Conservation (phyloP, 2,113 vertebrate species). For the Siniperca chuatsi region DNA sequence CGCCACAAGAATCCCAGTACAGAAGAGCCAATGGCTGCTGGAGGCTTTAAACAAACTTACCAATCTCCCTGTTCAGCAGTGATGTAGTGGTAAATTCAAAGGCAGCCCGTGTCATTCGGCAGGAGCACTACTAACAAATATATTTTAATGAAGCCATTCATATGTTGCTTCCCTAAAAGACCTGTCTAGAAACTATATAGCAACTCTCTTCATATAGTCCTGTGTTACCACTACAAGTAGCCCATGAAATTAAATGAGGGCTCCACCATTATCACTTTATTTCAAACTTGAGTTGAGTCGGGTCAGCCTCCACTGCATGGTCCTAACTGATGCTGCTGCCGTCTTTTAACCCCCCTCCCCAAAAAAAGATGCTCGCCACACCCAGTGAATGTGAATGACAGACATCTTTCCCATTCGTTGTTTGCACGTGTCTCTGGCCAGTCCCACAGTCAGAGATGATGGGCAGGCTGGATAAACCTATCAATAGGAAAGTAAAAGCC, state of each 20-base stretch:
- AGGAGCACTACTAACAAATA: neutral
- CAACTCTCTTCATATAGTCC: neutral
- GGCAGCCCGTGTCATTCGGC: neutral
- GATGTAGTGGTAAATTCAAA: neutral
- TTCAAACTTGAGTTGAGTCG: neutral
- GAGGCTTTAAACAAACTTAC: neutral
- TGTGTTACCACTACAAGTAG: neutral
- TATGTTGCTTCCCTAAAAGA: neutral
- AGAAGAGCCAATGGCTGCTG: neutral
- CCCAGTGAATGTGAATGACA: constrained; percentile 48
- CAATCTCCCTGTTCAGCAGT: neutral
- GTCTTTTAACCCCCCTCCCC: neutral
- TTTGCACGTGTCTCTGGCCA: neutral
- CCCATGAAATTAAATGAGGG: too few relatives aligned
- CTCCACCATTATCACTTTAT: neutral
- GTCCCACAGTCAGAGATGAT: constrained; percentile 34
- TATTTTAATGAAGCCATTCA: neutral
- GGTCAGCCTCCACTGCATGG: neutral
- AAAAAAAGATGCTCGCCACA: constrained; percentile 34
- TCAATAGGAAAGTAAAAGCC: constrained; percentile 10
- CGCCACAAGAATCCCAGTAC: neutral
- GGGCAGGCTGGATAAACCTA: constrained; percentile 44
- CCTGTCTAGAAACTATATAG: neutral
- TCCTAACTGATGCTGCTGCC: neutral
- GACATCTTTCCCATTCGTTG: constrained; percentile 31